phyloP scores from a whole-genome alignment of 1,140 invertebrate species.

The Anadara kagoshimensis region DNA sequence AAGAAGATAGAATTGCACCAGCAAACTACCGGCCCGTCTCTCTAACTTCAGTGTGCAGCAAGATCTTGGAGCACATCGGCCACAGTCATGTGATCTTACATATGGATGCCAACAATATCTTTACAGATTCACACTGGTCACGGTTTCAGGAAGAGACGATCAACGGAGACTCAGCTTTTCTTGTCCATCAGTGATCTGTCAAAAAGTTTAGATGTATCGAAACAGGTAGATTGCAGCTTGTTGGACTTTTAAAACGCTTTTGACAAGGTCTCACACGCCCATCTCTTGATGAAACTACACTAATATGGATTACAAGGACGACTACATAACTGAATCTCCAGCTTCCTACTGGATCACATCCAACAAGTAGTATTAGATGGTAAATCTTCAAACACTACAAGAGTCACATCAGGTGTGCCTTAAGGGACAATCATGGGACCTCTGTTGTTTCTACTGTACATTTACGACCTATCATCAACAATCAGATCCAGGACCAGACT shows the following conservation, averaged over 20 bases:
- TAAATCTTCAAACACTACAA: slow-evolving; percentile 12
- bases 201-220: neutral
- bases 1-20: neutral
- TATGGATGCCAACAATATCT: no score
- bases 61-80: no score
- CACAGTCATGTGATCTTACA: neutral
- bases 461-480: slow-evolving; percentile 23
- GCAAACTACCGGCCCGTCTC: neutral
- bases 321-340: slow-evolving; percentile 12
- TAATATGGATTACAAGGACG: slow-evolving; percentile 1
- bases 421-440: slow-evolving; percentile 40
- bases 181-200: neutral
- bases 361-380: no score
- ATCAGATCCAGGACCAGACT: neutral
- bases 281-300: slow-evolving; percentile 27
- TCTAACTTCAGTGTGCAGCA: neutral
- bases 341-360: no score
- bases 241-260: slow-evolving; percentile 39
- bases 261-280: slow-evolving; percentile 35
- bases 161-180: neutral
- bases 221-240: slow-evolving; percentile 4
- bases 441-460: slow-evolving; percentile 30
- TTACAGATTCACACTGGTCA: slow-evolving; percentile 1
- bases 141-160: slow-evolving; percentile 7
- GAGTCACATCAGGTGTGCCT: slow-evolving; percentile 29